Base-by-base conservation (phyloP, 2,797 vertebrate genomes). In the Aselliscus stoliczkanus region DNA sequence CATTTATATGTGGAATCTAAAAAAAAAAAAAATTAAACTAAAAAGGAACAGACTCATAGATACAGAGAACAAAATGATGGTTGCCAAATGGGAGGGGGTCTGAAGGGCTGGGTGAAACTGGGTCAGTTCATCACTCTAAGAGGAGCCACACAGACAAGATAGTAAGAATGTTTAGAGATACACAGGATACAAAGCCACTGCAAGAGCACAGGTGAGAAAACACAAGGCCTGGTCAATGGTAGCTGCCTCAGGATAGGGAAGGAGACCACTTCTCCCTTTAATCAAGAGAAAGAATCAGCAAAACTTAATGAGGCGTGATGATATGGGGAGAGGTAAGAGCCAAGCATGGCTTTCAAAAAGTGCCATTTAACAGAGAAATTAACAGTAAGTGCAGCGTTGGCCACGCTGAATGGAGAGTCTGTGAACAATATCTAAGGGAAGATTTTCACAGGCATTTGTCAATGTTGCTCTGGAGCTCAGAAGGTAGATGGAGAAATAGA, bases 391-490 rank as follows among this genome's bases (percentile, higher is more conserved):
- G 90, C 54, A 47, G 42, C 20, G 62, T 56, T 50, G 9, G 42
- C 15, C 25, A 3, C n/a, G 42, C 56, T 52, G 15, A 62, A 56
- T 1, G 23, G 58, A 83, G 70, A 70, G 47, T 79, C 70, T 47
- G 6, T 15, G 85, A 47, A 54, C 15, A 64, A 29, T 18, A 44
- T 1, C 13, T 25, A 58, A 64, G 62, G 44, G 23, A 44, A 56
- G 87, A 77, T 42, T 39, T 90, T 69, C 96, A 69, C 6, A 69
- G 47, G 29, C 27, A 15, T 77, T 64, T 80, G 18, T 60, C 58
- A 42, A 7, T 17, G n/a, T 42, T 64, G 15, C 77, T 56, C 37
- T 56, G 39, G 62, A 93, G 50, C n/a, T 52, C 54, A 81, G 86
- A 64, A 76, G 39, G 70, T 3, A 67, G 62, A 56, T 7, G 39